These are phyloP conservation scores for Uropsilus gracilis DNA, from an alignment of 2,113 vertebrate species.

Conservation along the genomic window DNA sequence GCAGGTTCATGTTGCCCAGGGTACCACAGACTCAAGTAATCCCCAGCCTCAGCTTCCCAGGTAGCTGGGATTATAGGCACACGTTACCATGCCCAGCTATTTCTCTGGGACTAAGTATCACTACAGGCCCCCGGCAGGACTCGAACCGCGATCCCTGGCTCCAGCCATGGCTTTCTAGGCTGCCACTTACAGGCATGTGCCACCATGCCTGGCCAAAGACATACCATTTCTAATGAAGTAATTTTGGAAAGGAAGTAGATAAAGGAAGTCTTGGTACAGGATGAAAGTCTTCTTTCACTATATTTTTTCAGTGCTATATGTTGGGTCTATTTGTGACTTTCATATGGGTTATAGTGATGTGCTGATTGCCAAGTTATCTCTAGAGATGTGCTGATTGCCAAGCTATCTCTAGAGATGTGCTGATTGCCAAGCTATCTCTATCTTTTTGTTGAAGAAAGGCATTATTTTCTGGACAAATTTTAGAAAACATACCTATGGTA, in stretches of 20 bases:
- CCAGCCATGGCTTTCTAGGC: too few species aligned
- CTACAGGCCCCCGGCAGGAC: too few species aligned
- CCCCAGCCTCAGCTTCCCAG: too few species aligned
- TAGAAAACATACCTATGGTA: background rate
- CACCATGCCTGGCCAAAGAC: too few species aligned
- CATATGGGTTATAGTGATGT: background rate
- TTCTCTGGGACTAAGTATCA: too few species aligned
- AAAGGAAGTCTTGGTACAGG: slow-evolving; percentile 41
- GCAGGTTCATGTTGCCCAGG: too few species aligned
- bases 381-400: background rate
- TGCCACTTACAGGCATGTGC: too few species aligned
- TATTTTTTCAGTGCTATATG: background rate
- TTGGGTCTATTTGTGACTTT: background rate
- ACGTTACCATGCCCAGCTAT: too few species aligned
- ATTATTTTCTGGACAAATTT: background rate
- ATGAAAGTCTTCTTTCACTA: background rate
- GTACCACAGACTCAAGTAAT: too few species aligned
- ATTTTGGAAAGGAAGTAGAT: slow-evolving; percentile 60
- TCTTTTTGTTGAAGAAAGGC: slow-evolving; percentile 23
- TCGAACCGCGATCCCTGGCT: too few species aligned
- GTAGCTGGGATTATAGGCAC: too few species aligned
- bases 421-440: background rate
- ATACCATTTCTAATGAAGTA: slow-evolving; percentile 46
- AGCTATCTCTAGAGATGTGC: background rate
- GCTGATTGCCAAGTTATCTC: background rate